Conservation (phyloP, 1,140 invertebrate genomes). For the Scaptomyza montana region DNA sequence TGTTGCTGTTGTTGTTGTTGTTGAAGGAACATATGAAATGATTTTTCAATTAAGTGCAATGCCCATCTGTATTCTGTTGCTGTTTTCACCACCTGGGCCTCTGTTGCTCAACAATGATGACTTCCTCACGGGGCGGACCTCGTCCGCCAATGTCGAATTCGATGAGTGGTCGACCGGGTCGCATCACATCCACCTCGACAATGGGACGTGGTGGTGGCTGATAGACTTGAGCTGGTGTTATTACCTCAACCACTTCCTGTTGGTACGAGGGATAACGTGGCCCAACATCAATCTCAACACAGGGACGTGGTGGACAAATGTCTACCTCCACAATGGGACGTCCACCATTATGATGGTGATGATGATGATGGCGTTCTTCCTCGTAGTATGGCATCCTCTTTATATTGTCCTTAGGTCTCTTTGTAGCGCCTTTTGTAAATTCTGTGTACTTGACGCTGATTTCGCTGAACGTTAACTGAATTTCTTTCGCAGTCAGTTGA, state of each 20-base stretch:
- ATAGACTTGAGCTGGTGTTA: conserved; percentile 63
- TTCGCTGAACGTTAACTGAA: conserved; percentile 53
- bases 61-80: not conserved
- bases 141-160: conserved; percentile 70
- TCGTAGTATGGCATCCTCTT: conserved; percentile 67
- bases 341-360: conserved; percentile 62
- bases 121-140: conserved; percentile 61
- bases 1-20: conserved; percentile 12
- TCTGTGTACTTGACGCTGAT: conserved; percentile 22
- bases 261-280: conserved; percentile 49
- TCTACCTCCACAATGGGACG: conserved; percentile 72
- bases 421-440: conserved; percentile 9
- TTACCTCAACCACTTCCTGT: conserved; percentile 55
- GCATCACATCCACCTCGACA: conserved; percentile 68
- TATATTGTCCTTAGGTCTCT: not conserved
- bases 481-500: conserved; percentile 18
- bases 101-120: conserved; percentile 66
- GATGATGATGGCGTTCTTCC: conserved; percentile 62
- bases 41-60: conserved; percentile 24
- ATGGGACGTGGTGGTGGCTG: conserved; percentile 63
- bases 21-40: conserved; percentile 25
- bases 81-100: conserved; percentile 58
- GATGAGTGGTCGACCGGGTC: conserved; percentile 60
- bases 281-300: conserved; percentile 66
- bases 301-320: conserved; percentile 62